Conservation (phyloP, 1,140 invertebrate genomes). For the Tribolium madens region DNA sequence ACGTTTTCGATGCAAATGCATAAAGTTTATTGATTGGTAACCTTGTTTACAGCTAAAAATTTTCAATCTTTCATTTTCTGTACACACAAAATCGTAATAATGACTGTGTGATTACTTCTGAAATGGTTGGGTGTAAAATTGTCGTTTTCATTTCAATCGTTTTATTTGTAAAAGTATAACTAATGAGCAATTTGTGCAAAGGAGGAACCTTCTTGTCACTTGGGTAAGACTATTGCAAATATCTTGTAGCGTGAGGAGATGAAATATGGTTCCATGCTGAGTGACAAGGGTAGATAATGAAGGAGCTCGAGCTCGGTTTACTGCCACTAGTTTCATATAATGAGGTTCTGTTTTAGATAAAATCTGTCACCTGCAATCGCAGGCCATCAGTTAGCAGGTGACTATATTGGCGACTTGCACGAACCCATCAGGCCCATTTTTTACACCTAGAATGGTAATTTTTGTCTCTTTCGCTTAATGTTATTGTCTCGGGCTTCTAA, state of each 20-base stretch:
- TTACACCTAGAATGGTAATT: background rate
- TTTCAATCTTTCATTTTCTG: background rate
- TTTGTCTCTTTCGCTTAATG: background rate
- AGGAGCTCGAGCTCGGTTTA: slow-evolving; percentile 44
- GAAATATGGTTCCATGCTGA: slow-evolving; percentile 51
- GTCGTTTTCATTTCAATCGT: background rate
- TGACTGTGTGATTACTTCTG: no score
- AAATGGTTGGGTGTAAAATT: background rate
- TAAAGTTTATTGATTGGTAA: slow-evolving; percentile 1
- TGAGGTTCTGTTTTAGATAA: slow-evolving; percentile 48
- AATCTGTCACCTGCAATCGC: slow-evolving; percentile 43
- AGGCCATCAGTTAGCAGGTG: background rate
- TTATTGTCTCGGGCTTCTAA: no score
- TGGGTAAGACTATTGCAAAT: slow-evolving; percentile 7
- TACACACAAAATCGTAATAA: background rate
- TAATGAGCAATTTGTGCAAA: background rate
- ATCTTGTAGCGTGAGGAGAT: slow-evolving; percentile 47
- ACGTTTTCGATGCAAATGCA: slow-evolving; percentile 24
- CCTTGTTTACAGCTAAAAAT: slow-evolving; percentile 7
- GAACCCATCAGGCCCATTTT: background rate
- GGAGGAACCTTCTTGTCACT: slow-evolving; percentile 3
- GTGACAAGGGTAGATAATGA: slow-evolving; percentile 52
- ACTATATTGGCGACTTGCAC: background rate
- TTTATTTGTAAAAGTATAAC: background rate
- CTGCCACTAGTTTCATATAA: slow-evolving; percentile 46